These are phyloP conservation scores for Temnopleurus reevesii DNA, from an alignment of 53 echinoderm and acorn worm genomes.

Conservation along the genomic window DNA sequence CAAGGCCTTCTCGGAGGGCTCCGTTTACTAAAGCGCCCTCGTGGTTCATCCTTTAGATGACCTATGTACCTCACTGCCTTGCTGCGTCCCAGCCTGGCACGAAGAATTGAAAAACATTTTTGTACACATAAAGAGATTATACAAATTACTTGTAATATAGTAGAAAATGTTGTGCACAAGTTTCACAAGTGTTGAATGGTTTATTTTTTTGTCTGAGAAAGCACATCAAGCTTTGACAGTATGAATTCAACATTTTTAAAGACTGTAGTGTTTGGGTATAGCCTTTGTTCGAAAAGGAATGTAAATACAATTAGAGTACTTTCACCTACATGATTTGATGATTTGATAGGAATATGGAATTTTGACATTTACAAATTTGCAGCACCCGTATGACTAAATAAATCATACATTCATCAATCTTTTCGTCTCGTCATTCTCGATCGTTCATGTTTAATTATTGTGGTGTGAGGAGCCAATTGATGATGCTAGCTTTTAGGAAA, in stretches of 20 bases:
- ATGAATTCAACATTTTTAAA: neutral
- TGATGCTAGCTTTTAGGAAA: too few species aligned
- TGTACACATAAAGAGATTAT: constrained; percentile 12
- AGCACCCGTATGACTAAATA: too few species aligned
- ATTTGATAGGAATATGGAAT: too few species aligned
- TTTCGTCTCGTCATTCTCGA: too few species aligned
- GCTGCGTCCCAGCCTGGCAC: neutral
- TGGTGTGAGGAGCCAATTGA: too few species aligned
- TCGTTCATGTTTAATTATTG: too few species aligned
- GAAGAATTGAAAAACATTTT: neutral
- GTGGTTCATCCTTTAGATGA: neutral
- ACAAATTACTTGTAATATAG: constrained; percentile 13
- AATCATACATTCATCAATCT: too few species aligned
- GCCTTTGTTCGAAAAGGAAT: neutral
- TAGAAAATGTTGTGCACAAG: constrained; percentile 9
- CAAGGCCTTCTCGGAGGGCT: constrained; percentile 78
- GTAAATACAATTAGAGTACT: neutral
- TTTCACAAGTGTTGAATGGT: neutral
- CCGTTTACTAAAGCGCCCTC: constrained; percentile 66
- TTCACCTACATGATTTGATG: neutral
- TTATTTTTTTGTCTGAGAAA: neutral
- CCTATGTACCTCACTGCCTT: neutral
- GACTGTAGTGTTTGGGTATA: neutral
- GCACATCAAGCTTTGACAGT: neutral
- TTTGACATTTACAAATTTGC: too few species aligned